Conservation (phyloP, 2,888 invertebrate genomes). For the Drosophila setosimentum region DNA sequence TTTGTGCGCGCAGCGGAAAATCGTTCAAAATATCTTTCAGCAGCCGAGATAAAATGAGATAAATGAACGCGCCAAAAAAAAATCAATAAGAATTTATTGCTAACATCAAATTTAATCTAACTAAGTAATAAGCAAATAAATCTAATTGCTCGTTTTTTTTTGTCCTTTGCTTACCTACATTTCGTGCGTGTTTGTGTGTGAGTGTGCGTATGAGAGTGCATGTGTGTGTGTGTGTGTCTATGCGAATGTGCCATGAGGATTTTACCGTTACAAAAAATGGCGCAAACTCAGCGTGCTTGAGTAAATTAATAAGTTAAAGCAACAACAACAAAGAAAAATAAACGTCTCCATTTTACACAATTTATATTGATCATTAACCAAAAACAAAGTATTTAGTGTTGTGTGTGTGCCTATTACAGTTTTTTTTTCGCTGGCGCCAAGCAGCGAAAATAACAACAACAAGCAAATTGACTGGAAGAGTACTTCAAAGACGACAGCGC, state of each 20-base stretch:
- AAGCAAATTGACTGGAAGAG: constrained; percentile 26
- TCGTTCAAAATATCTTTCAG: constrained; percentile 6
- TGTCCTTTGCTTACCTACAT: constrained; percentile 5
- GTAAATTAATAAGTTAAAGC: constrained; percentile 36
- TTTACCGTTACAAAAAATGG: constrained; percentile 56
- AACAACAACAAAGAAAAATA: constrained; percentile 12
- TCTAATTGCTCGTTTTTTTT: neutral
- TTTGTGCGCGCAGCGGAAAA: constrained; percentile 3
- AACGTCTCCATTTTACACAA: constrained; percentile 27
- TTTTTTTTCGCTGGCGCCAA: constrained; percentile 28
- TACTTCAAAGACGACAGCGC: constrained; percentile 34
- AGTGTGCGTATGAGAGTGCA: constrained; percentile 17
- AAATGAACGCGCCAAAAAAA: constrained; percentile 38
- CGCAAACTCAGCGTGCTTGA: constrained; percentile 28
- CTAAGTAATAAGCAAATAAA: neutral
- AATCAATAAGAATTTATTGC: constrained; percentile 28
- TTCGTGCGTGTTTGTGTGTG: constrained; percentile 10
- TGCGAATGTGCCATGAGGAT: constrained; percentile 29
- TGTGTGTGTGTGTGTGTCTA: constrained; percentile 16
- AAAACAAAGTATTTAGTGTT: constrained; percentile 19
- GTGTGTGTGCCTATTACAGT: constrained; percentile 23
- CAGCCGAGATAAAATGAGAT: constrained; percentile 22
- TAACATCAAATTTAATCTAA: constrained; percentile 5
- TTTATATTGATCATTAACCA: constrained; percentile 53
- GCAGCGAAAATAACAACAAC: constrained; percentile 18